These are phyloP conservation scores for Siniperca obscura DNA, from an alignment of 2,797 vertebrate species.

Conservation along the genomic window DNA sequence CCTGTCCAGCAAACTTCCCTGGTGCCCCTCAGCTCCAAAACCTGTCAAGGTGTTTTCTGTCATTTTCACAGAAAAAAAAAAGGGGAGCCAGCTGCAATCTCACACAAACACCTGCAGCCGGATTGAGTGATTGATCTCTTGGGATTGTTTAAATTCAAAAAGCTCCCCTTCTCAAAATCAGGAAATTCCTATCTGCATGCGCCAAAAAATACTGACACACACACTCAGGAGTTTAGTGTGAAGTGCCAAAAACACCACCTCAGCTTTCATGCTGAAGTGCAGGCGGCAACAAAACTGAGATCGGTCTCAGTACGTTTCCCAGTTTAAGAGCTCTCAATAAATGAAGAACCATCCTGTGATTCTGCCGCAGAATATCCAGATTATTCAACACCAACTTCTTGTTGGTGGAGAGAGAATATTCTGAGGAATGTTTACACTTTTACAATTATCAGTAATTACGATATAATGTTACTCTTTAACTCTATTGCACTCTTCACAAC, in stretches of 20 bases:
- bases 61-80: constrained; percentile 27
- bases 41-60: constrained; percentile 44
- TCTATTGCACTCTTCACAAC: not conserved
- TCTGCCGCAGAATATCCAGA: not conserved
- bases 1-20: constrained; percentile 41
- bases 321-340: constrained; percentile 3
- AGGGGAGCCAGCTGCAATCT: constrained; percentile 43
- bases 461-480: not conserved
- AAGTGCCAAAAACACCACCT: constrained; percentile 4
- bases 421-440: not conserved
- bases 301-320: constrained; percentile 13
- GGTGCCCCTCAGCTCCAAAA: constrained; percentile 27
- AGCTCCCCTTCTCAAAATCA: constrained; percentile 27
- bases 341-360: constrained; percentile 6
- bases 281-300: constrained; percentile 8
- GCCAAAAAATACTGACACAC: constrained; percentile 22
- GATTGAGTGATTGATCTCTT: constrained; percentile 60
- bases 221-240: constrained; percentile 10
- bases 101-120: constrained; percentile 52
- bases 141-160: constrained; percentile 53
- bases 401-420: not conserved
- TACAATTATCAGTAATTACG: too few relatives aligned
- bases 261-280: constrained; percentile 23
- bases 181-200: constrained; percentile 55
- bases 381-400: not conserved